phyloP scores from a whole-genome alignment of 2,113 vertebrate species.

The zebrafish (Danio rerio) region DNA sequence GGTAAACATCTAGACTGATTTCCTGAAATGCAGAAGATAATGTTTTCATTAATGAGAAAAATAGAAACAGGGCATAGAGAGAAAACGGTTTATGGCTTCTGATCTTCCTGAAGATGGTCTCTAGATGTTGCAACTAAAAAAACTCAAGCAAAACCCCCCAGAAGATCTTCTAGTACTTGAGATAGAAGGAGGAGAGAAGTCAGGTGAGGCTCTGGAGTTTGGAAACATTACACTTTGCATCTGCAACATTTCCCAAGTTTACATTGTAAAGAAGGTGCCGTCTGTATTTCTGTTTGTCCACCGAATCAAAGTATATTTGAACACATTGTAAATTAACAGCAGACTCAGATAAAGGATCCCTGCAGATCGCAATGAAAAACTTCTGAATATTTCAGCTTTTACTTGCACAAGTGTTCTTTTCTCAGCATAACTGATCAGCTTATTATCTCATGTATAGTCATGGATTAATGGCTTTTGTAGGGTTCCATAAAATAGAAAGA shows the following conservation, averaged over 20 bases:
- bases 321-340: not conserved
- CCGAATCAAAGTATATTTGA: not conserved
- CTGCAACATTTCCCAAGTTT: too few species aligned
- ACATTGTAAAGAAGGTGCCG: too few species aligned
- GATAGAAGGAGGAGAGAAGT: too few species aligned
- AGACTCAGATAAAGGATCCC: not conserved
- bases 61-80: not conserved
- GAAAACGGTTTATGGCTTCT: conserved; percentile 82
- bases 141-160: too few species aligned
- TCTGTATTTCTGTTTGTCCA: not conserved
- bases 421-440: not conserved
- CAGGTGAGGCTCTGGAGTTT: too few species aligned
- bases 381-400: not conserved
- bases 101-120: conserved; percentile 84
- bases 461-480: not conserved
- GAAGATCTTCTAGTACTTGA: too few species aligned
- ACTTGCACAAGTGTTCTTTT: not conserved
- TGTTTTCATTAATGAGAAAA: not conserved
- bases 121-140: conserved; percentile 78
- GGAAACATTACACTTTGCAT: too few species aligned
- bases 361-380: not conserved
- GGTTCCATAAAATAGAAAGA: not conserved
- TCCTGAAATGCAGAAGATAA: conserved; percentile 75
- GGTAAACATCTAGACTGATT: conserved; percentile 86
- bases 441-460: not conserved